Evolutionary conservation across 2,113 vertebrate genomes (phyloP).

Genomic region (Scortum barcoo): DNA sequence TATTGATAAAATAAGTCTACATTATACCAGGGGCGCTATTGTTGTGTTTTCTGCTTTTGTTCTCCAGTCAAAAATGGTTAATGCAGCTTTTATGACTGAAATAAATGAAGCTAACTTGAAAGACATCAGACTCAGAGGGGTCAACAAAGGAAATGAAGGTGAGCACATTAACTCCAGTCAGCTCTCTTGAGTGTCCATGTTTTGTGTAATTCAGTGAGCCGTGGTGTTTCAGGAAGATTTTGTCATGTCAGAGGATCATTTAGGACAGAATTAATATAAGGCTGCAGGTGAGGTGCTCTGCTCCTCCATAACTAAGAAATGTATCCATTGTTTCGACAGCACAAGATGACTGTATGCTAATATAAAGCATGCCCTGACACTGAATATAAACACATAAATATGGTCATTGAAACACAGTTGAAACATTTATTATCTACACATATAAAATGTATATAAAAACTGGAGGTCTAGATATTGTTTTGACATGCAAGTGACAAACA

Average conservation of each 20-base stretch:
- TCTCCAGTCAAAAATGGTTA: background rate
- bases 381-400: background rate
- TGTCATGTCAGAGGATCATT: no score
- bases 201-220: background rate
- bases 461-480: background rate
- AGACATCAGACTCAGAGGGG: background rate
- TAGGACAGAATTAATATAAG: background rate
- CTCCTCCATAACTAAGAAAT: background rate
- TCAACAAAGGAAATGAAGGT: background rate
- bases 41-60: background rate
- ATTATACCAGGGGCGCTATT: background rate
- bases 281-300: background rate
- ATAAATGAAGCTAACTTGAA: no score
- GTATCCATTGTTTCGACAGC: background rate
- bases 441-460: background rate
- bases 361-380: background rate
- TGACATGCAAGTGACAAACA: background rate
- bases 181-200: background rate
- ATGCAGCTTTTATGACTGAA: background rate
- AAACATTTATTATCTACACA: background rate
- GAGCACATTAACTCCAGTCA: background rate
- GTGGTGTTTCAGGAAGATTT: no score
- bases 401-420: background rate
- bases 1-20: no score
- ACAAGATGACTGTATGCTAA: background rate